Conservation (phyloP, 1,140 invertebrate genomes). For the Uloborus diversus region DNA sequence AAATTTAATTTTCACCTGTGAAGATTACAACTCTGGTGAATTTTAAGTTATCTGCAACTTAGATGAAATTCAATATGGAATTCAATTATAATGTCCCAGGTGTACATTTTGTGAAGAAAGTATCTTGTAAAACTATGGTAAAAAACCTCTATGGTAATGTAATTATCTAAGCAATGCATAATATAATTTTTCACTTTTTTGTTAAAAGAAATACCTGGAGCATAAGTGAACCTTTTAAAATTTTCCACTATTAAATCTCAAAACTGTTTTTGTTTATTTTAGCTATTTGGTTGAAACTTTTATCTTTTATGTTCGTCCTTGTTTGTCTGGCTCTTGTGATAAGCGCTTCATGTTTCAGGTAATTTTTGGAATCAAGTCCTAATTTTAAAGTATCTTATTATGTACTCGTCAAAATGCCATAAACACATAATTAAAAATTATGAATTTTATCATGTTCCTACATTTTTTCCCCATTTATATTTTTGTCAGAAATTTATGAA, state of each 20-base stretch:
- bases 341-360: slow-evolving; percentile 70
- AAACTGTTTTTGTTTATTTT: slow-evolving; percentile 27
- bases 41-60: too few species aligned
- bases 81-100: too few species aligned
- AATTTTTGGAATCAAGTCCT: background rate
- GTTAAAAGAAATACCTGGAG: background rate
- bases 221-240: background rate
- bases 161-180: too few species aligned
- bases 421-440: background rate
- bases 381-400: background rate
- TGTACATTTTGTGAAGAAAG: too few species aligned
- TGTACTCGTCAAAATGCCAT: background rate
- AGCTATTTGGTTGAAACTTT: slow-evolving; percentile 72
- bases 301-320: slow-evolving; percentile 76
- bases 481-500: too few species aligned
- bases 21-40: too few species aligned
- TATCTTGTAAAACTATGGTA: too few species aligned
- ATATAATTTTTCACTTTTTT: background rate
- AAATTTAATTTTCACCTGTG: too few species aligned
- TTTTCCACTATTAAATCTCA: background rate
- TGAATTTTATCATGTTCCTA: too few species aligned
- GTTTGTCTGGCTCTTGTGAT: slow-evolving; percentile 70
- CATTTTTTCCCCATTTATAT: too few species aligned
- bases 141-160: too few species aligned
- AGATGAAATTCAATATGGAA: too few species aligned